Evolutionary conservation across 1,140 invertebrate species (phyloP), one percentile per base, ranked within the genome.

Genomic region (Drosophila simulans): DNA sequence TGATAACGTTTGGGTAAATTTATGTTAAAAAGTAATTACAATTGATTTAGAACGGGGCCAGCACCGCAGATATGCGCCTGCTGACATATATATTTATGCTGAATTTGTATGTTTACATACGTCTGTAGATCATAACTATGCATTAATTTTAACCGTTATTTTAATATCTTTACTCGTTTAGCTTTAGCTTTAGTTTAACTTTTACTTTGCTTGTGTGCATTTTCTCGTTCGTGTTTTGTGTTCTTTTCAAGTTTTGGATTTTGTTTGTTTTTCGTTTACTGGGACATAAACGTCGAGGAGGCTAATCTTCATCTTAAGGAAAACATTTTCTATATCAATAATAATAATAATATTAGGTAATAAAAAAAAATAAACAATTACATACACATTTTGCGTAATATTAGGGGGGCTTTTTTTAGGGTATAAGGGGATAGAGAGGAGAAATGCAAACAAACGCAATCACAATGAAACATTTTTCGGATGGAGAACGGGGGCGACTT

Each of bases 371-470:
- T 66, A 80, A 85, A 85, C 58, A 85, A 79, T 82, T 76, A 88
- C 57, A 80, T 73, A 78, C 65, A 78, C 64, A 76, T 58, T 57
- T 76, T 53, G 53, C 62, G 51, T 77, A 77, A 77, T 69, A 77
- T 66, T 76, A 68, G 27, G 20, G 25, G 34, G 31, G 51, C 12
- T 17, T 39, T 42, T 42, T 39, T 31, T 22, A n/a, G 54, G 27
- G 40, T 31, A 15, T 35, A 17, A 3, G 17, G 57, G 58, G 35
- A 13, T 17, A 46, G 45, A 27, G 51, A 46, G 70, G 56, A 83
- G 79, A 88, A 88, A 88, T 88, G 84, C 84, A 83, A 83, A 80
- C 48, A 90, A 88, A 89, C 84, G 79, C 84, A 89, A 89, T 90
- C 84, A 89, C 84, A 89, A 80, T 86, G 64, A 86, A 82, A 88